Conservation (phyloP, 2,888 invertebrate species). For the Chymomyza procnemis region DNA sequence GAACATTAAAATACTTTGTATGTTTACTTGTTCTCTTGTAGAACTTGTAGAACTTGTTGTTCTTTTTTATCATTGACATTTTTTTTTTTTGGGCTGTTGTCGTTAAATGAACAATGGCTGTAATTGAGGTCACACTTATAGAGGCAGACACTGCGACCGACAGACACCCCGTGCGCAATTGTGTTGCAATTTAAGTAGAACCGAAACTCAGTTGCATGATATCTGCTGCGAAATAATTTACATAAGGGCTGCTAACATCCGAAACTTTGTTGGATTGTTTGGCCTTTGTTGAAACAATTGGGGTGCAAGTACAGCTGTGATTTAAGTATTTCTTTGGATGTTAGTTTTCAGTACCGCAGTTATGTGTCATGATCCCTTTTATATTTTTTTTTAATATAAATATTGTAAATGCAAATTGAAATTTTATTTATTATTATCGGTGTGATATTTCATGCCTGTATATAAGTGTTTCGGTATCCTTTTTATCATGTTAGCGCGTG, state of each 20-base stretch:
- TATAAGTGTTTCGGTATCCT: too few species aligned
- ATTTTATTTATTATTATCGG: too few species aligned
- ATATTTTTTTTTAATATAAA: too few species aligned
- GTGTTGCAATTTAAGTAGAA: conserved; percentile 34
- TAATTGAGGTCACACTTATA: conserved; percentile 58
- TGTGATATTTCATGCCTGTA: too few species aligned
- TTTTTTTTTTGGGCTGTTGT: conserved; percentile 14
- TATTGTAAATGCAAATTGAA: too few species aligned
- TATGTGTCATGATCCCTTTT: too few species aligned
- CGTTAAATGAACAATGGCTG: conserved; percentile 65
- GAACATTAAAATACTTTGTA: conserved; percentile 17
- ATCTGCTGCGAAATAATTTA: neutral
- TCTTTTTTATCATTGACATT: conserved; percentile 19
- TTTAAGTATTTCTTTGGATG: too few species aligned
- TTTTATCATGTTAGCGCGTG: too few species aligned
- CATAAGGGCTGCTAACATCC: neutral
- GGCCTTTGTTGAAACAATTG: too few species aligned
- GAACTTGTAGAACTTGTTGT: conserved; percentile 25
- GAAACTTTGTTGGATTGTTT: neutral
- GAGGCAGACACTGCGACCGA: neutral
- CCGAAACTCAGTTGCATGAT: neutral
- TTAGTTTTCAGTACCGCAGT: too few species aligned
- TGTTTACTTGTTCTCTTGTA: conserved; percentile 42
- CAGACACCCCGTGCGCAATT: conserved; percentile 34
- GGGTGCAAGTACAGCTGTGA: too few species aligned